Base-by-base conservation (phyloP, 2,113 vertebrate species). In the Chauna torquata region DNA sequence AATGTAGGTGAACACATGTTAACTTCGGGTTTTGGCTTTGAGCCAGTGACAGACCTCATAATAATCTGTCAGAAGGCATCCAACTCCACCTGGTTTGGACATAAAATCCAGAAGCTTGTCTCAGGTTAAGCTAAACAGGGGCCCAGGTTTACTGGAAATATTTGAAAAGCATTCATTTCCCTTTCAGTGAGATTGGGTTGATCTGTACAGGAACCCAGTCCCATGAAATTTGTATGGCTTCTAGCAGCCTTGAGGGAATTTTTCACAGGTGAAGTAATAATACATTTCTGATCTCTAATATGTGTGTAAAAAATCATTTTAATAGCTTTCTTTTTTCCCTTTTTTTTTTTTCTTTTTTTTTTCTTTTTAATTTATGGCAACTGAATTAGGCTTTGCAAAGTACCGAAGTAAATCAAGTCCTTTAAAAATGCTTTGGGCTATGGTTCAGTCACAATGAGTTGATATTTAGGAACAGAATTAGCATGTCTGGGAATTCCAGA, bases 1-100 rank as follows among this genome's bases (percentile, higher is more conserved):
- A 30, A 11, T 40, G 65, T 42, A 71, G 47, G 22, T 47, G 49
- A 91, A 90, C 72, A 86, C 82, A 59, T 94, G 93, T 70, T 88
- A 68, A 40, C 25, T 91, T 83, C 42, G 57, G 24, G 9, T 17
- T 94, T 94, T 90, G 72, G n/a, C 66, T 93, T 75, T 86, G 72
- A 77, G 90, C 38, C 82, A 71, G 0, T 16, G 16, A 34, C 0
- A 4, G 85, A 69, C 22, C 25, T 87, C 22, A 9, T 70, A 40
- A 82, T 11, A 14, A 2, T 79, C 27, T 66, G 34, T 72, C 22
- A 38, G 59, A 89, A 93, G 76, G 3, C 30, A 85, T 7, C 9
- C 30, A 62, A 6, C 32, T 77, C 45, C 74, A 91, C 40, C 36
- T 84, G 44, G 11, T 62, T 79, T 82, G 74, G 44, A 38, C 44